Percentiles rank a stretch among this genome's conserved stretches.
Evolutionary conservation across 2,888 invertebrate genomes (phyloP).

Genomic region (Prosopocoilus inquinatus): DNA sequence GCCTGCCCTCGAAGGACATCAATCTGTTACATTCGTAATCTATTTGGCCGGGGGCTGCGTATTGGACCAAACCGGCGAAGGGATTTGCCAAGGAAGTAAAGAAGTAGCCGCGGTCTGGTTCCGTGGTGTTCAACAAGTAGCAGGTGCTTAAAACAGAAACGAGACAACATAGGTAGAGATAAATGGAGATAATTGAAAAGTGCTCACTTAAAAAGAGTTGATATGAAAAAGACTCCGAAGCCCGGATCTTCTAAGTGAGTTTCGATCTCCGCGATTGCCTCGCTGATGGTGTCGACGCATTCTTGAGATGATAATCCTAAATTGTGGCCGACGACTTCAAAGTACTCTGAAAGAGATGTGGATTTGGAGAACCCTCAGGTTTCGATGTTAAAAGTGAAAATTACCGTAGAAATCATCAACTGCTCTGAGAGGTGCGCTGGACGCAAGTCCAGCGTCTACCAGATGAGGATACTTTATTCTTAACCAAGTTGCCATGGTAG

Average conservation of each 20-base stretch:
- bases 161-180: background rate
- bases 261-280: constrained; percentile 45
- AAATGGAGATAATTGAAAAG: background rate
- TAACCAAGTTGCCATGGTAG: constrained; percentile 32
- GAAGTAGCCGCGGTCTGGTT: constrained; percentile 23
- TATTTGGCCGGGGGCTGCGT: constrained; percentile 14
- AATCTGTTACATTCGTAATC: constrained; percentile 13
- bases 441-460: constrained; percentile 28
- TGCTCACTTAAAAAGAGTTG: constrained; percentile 52
- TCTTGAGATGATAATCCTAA: constrained; percentile 46
- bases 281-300: constrained; percentile 49
- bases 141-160: constrained; percentile 17
- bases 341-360: constrained; percentile 51
- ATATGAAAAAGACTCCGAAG: constrained; percentile 43
- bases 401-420: constrained; percentile 30
- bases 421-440: constrained; percentile 32
- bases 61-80: constrained; percentile 23
- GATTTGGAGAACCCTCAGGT: background rate
- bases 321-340: constrained; percentile 50
- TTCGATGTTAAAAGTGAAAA: background rate
- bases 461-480: constrained; percentile 31
- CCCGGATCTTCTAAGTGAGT: constrained; percentile 35
- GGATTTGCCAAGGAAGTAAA: constrained; percentile 19
- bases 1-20: constrained; percentile 1
- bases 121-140: constrained; percentile 10